Conservation (phyloP, 1,140 invertebrate genomes). For the Palaemon carinicauda region DNA sequence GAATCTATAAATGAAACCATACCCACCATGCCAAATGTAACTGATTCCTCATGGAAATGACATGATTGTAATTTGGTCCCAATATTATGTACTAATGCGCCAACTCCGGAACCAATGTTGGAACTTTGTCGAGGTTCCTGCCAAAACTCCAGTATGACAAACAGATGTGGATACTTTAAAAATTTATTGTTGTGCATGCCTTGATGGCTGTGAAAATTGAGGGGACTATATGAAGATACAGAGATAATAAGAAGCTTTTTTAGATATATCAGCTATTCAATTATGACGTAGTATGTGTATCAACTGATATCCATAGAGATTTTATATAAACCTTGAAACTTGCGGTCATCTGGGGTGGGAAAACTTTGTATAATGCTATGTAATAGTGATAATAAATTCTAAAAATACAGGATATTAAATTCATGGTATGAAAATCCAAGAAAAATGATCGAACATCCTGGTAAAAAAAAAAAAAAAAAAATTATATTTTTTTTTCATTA, state of each 20-base stretch:
- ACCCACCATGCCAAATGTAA: neutral
- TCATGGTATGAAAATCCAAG: neutral
- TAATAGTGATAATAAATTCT: neutral
- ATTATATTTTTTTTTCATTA: neutral
- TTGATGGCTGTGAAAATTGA: neutral
- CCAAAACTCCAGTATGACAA: neutral
- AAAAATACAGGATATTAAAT: neutral
- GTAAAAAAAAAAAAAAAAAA: neutral
- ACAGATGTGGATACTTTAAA: neutral
- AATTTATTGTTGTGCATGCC: neutral
- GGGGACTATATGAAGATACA: neutral
- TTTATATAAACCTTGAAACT: neutral
- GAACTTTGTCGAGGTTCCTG: conserved; percentile 7
- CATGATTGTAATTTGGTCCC: neutral
- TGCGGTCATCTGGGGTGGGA: neutral
- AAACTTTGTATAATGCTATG: neutral
- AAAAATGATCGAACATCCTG: neutral
- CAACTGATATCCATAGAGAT: neutral
- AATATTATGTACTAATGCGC: conserved; percentile 10
- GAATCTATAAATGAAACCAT: neutral
- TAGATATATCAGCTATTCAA: neutral
- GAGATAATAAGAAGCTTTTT: neutral
- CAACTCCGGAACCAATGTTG: neutral
- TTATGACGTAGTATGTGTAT: neutral
- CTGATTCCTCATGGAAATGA: neutral